These are phyloP conservation scores for Heliothis peltigera DNA, from an alignment of 2,888 invertebrate genomes.

Conservation along the genomic window DNA sequence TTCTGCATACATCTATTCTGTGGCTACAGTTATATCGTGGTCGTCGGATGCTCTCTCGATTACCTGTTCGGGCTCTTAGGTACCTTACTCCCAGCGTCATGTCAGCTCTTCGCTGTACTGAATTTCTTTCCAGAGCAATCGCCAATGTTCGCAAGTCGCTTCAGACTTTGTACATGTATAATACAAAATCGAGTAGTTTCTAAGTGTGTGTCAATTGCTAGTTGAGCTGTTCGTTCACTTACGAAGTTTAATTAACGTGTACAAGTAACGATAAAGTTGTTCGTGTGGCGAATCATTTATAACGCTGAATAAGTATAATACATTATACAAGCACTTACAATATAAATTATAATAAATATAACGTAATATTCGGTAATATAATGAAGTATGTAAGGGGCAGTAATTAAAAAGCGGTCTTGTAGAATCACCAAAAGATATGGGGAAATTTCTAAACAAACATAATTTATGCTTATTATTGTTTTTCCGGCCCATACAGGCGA, in stretches of 20 bases:
- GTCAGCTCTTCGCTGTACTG: slow-evolving; percentile 48
- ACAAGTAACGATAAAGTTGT: not conserved
- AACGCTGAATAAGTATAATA: not conserved
- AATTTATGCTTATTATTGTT: not conserved
- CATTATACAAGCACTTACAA: not conserved
- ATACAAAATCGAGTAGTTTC: slow-evolving; percentile 23
- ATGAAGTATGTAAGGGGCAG: too few relatives aligned
- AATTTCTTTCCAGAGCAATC: slow-evolving; percentile 45
- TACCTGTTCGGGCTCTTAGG: slow-evolving; percentile 35
- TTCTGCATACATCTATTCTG: slow-evolving; percentile 18
- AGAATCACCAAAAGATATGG: too few relatives aligned
- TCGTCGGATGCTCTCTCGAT: slow-evolving; percentile 37
- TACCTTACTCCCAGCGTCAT: slow-evolving; percentile 28
- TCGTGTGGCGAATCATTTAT: not conserved
- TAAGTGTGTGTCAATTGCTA: slow-evolving; percentile 8
- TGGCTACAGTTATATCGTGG: slow-evolving; percentile 27
- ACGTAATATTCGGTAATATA: too few relatives aligned
- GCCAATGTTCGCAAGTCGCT: slow-evolving; percentile 42
- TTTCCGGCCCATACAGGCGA: not conserved
- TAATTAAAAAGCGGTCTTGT: too few relatives aligned
- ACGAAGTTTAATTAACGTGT: slow-evolving; percentile 15
- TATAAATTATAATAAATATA: not conserved
- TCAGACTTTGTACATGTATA: slow-evolving; percentile 17
- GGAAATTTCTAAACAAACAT: too few relatives aligned
- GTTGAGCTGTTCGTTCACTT: slow-evolving; percentile 6